A percentile compares a stretch with the other conserved stretches of the same genome.
Evolutionary conservation across 2,113 vertebrate genomes (phyloP).

Genomic region (Neolamprologus fasciatus): DNA sequence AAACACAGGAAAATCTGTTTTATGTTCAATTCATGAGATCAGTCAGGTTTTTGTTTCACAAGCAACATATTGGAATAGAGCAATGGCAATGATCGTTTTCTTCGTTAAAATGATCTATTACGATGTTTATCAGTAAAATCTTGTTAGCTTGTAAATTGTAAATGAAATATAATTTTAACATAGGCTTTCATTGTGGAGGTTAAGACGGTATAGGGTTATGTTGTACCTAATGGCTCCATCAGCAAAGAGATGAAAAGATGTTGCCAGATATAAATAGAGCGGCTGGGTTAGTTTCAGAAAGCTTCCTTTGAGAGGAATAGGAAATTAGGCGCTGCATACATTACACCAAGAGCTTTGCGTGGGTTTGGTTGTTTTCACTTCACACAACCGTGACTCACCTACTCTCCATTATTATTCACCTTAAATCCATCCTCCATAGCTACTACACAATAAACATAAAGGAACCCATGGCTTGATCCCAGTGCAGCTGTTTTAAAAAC

Average conservation of each 20-base stretch:
- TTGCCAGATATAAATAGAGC: slow-evolving; percentile 67
- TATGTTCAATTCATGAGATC: background rate
- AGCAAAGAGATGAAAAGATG: slow-evolving; percentile 53
- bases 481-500: slow-evolving; percentile 16
- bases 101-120: background rate
- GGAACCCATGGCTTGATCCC: slow-evolving; percentile 27
- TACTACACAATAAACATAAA: slow-evolving; percentile 28
- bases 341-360: slow-evolving; percentile 60
- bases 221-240: slow-evolving; percentile 41
- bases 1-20: background rate
- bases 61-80: background rate
- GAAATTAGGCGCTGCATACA: slow-evolving; percentile 68
- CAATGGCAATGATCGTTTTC: background rate
- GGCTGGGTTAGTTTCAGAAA: slow-evolving; percentile 54
- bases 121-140: background rate
- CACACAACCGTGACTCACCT: slow-evolving; percentile 47
- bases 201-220: slow-evolving; percentile 9
- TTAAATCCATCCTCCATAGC: slow-evolving; percentile 48
- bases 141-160: background rate
- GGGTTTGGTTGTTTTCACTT: slow-evolving; percentile 55
- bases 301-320: slow-evolving; percentile 66
- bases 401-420: slow-evolving; percentile 50
- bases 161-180: background rate
- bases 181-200: background rate
- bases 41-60: background rate